Evolutionary conservation across 2,113 vertebrate genomes (phyloP), one percentile per base, ranked within the genome.

Genomic region (Atlantisia rogersi): DNA sequence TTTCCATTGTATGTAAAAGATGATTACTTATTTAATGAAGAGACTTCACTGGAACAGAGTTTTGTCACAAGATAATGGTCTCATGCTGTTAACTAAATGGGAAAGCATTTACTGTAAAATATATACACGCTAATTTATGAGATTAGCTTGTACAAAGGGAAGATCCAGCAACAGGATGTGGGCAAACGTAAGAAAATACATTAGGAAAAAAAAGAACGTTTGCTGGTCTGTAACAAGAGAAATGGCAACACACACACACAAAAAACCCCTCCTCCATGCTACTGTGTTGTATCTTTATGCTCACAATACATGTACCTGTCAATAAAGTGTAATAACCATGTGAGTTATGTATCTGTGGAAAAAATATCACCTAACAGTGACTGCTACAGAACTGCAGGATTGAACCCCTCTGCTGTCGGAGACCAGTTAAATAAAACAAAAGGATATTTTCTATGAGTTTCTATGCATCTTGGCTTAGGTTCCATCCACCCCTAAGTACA

Each of bases 81-180:
- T 95, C 96, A 95, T 86, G 95, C 96, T 97, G 96, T 97, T 97
- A 93, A 96, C 75, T 97, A 96, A 97, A 95, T 93, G 94, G 86
- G 88, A 96, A 95, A 90, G 91, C 71, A 94, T 97, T 97, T 95
- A 94, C 59, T 70, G 52, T 82, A 94, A 97, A 96, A 96, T 79
- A 77, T 93, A 96, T 96, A 93, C 90, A 87, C 78, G 81, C 58
- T 77, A 73, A 95, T 87, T 95, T 89, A 90, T 80, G 62, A 95
- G 63, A 84, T 88, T 92, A 94, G 21, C 59, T 84, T 97, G 60
- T 67, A 89, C 65, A 89, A 82, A 83, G 55, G 1, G 5, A 96
- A 93, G 46, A 90, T 63, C 48, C 75, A 92, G 83, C 44, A 89
- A 76, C 16, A 4, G 48, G 53, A 63, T 80, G 26, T 79, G 32